Base-by-base conservation (phyloP, 2,888 invertebrate genomes). In the Muscina levida region DNA sequence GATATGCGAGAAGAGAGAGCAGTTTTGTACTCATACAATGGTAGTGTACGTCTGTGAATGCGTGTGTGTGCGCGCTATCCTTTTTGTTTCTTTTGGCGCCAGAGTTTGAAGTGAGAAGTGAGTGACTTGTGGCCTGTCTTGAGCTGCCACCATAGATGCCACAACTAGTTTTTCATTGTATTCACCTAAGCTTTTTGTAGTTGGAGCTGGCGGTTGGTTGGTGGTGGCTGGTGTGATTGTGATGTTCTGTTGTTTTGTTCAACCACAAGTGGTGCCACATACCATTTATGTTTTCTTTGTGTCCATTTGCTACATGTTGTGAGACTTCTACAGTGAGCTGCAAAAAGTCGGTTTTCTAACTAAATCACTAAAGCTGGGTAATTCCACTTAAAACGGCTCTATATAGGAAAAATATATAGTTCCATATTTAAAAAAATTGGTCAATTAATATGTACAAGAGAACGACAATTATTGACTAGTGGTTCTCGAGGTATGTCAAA, bases 111-210 rank as follows among this genome's bases (percentile, higher is more conserved):
- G 2, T 22, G 53, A 53, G 53, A 22, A 19, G 17, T 59, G 79
- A 74, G 71, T 72, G 72, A 68, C 72, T 76, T 79, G 75, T 72
- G 72, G 79, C 68, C 56, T 68, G 65, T 68, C 72, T 71, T 72
- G 62, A 79, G 53, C 44, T 65, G 62, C 68, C 68, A 72, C n/a
- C 15, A 68, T 15, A 75, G 37, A 72, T 39, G 26, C 66, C 66
- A 67, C 51, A 59, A 59, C 37, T 39, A 37, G 59, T 37, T 59
- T 59, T 39, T 37, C 17, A 59, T 59, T 59, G 57, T 57, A 26
- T 31, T 57, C 31, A 57, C 31, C 13, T 57, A 15, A 11, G 31
- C 1, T 26, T 15, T 15, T 26, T 57, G 57, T 13, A 15, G 31
- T 39, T 8, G 59, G 15, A 15, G 59, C 1, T n/a, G n/a, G 57